A percentile compares a stretch with the other conserved stretches of the same genome.
phyloP scores from a whole-genome alignment of 2,797 vertebrate species.

The Hipposideros larvatus region DNA sequence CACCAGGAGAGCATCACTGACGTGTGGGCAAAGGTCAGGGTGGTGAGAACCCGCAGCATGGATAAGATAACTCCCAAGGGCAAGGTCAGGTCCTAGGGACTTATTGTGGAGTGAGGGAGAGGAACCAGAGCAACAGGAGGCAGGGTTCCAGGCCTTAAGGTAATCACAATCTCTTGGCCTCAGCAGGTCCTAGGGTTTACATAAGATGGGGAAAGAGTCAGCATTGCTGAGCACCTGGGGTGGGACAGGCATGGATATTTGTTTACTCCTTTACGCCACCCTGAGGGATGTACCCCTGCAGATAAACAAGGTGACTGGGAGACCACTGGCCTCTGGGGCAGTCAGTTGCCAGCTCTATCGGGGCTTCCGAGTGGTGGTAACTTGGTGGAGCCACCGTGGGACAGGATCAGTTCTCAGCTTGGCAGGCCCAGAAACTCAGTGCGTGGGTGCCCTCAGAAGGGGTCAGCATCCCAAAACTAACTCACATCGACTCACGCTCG shows the following conservation, averaged over 20 bases:
- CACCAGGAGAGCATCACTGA: neutral
- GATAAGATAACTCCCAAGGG: neutral
- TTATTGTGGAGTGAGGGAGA: neutral
- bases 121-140: neutral
- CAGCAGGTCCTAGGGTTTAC: neutral
- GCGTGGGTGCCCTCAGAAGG: accelerated
- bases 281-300: neutral
- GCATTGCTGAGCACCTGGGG: neutral
- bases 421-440: neutral
- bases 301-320: neutral
- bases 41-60: neutral
- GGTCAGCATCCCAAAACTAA: neutral
- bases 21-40: neutral
- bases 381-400: too few relatives aligned
- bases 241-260: neutral
- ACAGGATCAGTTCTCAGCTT: neutral
- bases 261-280: neutral
- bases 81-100: neutral
- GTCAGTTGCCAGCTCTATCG: neutral
- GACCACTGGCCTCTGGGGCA: neutral
- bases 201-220: neutral
- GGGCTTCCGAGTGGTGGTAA: neutral
- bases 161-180: neutral
- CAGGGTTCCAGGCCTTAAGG: neutral
- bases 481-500: neutral